Percentiles rank a stretch among this genome's conserved stretches.
Evolutionary conservation across 2,888 invertebrate species (phyloP).

Genomic region (Deilephila elpenor): DNA sequence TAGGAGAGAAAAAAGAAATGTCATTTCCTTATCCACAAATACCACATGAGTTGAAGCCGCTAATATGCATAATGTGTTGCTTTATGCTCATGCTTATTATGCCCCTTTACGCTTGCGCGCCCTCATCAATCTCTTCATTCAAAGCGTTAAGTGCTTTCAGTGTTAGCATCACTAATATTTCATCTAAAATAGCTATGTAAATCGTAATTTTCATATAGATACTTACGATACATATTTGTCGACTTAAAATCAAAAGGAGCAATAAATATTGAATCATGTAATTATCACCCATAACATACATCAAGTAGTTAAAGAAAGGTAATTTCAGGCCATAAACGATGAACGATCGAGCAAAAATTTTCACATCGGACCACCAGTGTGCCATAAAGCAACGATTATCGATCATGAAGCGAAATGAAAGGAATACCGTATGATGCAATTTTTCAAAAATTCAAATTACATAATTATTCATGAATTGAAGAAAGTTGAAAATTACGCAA

Average conservation of each 20-base stretch:
- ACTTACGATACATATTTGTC: too few species aligned
- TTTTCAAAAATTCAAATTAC: constrained; percentile 46
- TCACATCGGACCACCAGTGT: constrained; percentile 24
- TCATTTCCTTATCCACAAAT: constrained; percentile 3
- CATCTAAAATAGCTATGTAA: neutral
- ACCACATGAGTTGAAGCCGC: neutral
- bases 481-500: constrained; percentile 55
- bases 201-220: neutral
- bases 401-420: constrained; percentile 43
- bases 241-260: neutral
- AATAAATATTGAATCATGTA: constrained; percentile 22
- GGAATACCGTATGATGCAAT: constrained; percentile 46
- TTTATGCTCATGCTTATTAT: neutral
- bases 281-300: constrained; percentile 24
- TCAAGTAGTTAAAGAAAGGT: constrained; percentile 24
- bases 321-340: constrained; percentile 22
- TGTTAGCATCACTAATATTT: neutral
- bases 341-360: constrained; percentile 14
- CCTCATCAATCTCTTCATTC: neutral
- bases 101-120: neutral
- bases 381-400: constrained; percentile 17
- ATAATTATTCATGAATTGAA: constrained; percentile 57
- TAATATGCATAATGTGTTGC: neutral
- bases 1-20: neutral
- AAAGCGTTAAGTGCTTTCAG: neutral